A percentile compares a stretch with the other conserved stretches of the same genome.
These are phyloP conservation scores for Equus quagga DNA, from an alignment of 2,113 vertebrate genomes.

Conservation along the genomic window DNA sequence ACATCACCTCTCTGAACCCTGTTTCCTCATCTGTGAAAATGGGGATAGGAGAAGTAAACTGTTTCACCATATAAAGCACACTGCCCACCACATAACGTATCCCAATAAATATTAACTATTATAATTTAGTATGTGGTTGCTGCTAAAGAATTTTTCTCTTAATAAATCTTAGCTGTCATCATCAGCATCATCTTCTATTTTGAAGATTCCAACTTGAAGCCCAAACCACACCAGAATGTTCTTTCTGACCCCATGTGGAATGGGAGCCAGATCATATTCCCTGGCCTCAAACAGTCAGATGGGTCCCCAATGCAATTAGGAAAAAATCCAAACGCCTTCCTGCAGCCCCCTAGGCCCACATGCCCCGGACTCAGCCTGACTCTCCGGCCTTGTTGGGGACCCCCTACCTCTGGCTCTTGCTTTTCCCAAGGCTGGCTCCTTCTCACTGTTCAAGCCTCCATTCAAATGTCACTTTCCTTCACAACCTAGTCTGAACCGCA, in stretches of 20 bases:
- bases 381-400: not conserved
- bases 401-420: not conserved
- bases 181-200: not conserved
- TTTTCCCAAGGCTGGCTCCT: not conserved
- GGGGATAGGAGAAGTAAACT: not conserved
- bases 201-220: not conserved
- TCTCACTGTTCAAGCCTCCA: not conserved
- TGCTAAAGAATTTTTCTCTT: not conserved
- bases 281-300: not conserved
- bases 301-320: not conserved
- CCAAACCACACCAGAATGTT: not conserved
- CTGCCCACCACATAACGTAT: not conserved
- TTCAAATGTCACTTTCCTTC: not conserved
- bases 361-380: too few relatives aligned
- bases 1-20: not conserved
- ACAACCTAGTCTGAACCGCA: not conserved
- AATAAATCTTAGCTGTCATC: not conserved
- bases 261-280: not conserved
- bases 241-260: not conserved
- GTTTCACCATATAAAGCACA: not conserved
- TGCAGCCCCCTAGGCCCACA: not conserved
- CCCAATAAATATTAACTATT: not conserved
- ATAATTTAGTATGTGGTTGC: too few relatives aligned
- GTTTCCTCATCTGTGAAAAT: slow-evolving; percentile 30
- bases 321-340: not conserved